Base-by-base conservation (phyloP, 2,113 vertebrate genomes). In the Dasyprocta punctata region DNA sequence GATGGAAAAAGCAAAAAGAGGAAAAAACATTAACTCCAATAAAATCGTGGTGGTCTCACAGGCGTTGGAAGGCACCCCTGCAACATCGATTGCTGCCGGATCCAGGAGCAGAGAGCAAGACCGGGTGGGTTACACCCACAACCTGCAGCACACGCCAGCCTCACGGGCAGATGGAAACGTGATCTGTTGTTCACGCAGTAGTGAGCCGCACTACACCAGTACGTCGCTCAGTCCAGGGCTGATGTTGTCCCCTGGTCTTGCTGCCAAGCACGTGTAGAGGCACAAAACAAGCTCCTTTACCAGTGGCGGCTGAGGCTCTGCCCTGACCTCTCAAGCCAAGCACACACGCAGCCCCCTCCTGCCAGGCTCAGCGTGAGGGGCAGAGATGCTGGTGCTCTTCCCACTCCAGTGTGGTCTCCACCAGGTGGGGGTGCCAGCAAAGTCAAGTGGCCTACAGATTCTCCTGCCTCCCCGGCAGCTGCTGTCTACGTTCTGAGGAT, bases 111-210 rank as follows among this genome's bases (percentile, higher is more conserved):
- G 78, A 88, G 67, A 69, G 30, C 60, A 36, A 44, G 49, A 41
- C 44, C n/a, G 33, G 84, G 8, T 19, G 24, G 38, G 33, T 63
- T 61, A 49, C 11, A 78, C 63, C 61, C 91, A 78, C 60, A 67
- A 73, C 91, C 82, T 92, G 91, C 9, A 78, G 61, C 30, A 33
- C 86, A 92, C 17, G 19, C 19, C 36, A 60, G 20, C 36, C 80
- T 80, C 89, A 90, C 89, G 78, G 52, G 83, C 91, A 95, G 86
- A 96, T 86, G 89, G 81, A 77, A 93, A 92, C 95, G 47, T 47
- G 58, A 88, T 89, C 56, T 38, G 38, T 58, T 73, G 13, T 85
- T 84, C 89, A 60, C 52, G 54, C 33, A 47, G 81, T 69, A 88
- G 91, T 17, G 89, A 90, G 58, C 54, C n/a, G 0, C 54, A 4